Evolutionary conservation across 2,113 vertebrate species (phyloP).

Genomic region (Desmodus rotundus): DNA sequence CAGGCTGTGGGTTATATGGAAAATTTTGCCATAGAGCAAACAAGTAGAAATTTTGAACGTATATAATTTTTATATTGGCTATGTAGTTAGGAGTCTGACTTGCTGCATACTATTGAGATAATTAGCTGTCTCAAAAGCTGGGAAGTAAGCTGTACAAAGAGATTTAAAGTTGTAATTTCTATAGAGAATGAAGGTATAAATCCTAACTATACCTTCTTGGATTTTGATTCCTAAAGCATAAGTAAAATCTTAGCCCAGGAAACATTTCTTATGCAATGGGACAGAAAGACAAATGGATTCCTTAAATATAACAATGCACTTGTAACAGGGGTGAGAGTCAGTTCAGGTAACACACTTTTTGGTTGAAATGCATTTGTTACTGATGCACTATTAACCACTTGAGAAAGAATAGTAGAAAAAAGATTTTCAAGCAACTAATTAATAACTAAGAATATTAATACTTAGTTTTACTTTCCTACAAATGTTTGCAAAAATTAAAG

Average conservation of each 20-base stretch:
- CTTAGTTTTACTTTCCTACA: background rate
- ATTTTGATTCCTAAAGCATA: background rate
- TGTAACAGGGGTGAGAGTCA: background rate
- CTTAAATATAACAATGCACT: background rate
- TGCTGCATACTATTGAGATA: background rate
- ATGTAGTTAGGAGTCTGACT: background rate
- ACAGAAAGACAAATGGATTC: background rate
- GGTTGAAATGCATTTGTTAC: background rate
- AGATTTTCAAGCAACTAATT: background rate
- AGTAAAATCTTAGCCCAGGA: background rate
- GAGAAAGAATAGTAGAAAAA: background rate
- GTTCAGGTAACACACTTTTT: background rate
- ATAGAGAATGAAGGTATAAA: background rate
- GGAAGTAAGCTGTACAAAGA: background rate
- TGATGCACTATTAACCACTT: background rate
- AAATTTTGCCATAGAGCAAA: background rate
- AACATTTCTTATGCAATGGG: background rate
- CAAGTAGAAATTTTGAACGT: background rate
- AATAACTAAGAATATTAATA: background rate
- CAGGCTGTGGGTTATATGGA: background rate
- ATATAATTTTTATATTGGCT: background rate
- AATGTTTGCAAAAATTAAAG: background rate
- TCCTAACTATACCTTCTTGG: background rate
- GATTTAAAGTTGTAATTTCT: conserved; percentile 18
- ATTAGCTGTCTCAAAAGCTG: background rate